Evolutionary conservation across 2,888 invertebrate species (phyloP).

Genomic region (Habrosyne pyritoides): DNA sequence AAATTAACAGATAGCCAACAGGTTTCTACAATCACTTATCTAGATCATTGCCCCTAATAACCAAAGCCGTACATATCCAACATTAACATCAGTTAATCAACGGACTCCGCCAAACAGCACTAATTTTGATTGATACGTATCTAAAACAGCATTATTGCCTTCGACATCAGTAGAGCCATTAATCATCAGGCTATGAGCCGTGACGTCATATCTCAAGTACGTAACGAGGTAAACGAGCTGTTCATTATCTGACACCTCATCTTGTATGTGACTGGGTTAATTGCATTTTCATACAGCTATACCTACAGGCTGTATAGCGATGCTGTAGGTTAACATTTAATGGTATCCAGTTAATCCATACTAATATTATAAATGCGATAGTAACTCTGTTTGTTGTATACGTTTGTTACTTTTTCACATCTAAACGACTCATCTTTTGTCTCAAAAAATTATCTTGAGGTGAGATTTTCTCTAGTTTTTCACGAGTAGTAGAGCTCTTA

Average conservation of each 20-base stretch:
- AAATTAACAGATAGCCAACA: not conserved
- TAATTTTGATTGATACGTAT: not conserved
- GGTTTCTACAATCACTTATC: not conserved
- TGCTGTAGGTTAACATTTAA: too few species aligned
- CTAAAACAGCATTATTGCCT: not conserved
- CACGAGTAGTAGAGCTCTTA: too few species aligned
- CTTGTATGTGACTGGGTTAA: conserved; percentile 9
- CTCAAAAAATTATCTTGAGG: too few species aligned
- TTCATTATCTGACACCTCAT: conserved; percentile 8
- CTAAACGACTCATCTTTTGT: too few species aligned
- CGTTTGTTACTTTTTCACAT: too few species aligned
- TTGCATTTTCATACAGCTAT: conserved; percentile 6
- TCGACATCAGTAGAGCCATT: not conserved
- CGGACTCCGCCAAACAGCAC: not conserved
- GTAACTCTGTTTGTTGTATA: too few species aligned
- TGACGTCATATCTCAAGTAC: conserved; percentile 1
- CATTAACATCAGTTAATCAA: too few species aligned
- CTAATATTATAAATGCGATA: too few species aligned
- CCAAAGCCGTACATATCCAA: too few species aligned
- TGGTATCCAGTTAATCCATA: too few species aligned
- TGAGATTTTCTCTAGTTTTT: too few species aligned
- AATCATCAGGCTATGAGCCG: not conserved
- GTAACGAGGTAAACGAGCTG: conserved; percentile 3
- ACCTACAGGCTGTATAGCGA: not conserved
- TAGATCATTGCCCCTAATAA: not conserved